phyloP scores from a whole-genome alignment of 2,113 vertebrate species.

The Bubo scandiacus region DNA sequence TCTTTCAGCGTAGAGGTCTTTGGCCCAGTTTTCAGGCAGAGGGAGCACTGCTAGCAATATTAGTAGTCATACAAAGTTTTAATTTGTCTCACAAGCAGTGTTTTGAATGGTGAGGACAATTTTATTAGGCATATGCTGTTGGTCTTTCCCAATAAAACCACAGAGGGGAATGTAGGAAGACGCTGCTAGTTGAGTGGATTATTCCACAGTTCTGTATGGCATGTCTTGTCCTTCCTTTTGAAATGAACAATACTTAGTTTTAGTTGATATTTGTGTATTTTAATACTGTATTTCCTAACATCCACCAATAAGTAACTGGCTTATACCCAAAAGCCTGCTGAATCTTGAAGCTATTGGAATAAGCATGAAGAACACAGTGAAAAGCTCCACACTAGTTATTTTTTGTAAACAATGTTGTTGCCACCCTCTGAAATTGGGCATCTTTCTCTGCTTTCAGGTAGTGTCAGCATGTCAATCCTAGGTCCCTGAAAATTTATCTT shows the following conservation, averaged over 20 bases:
- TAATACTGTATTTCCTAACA: background rate
- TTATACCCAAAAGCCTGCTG: background rate
- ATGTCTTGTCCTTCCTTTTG: background rate
- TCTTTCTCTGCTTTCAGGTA: background rate
- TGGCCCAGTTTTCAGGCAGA: background rate
- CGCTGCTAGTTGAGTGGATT: background rate
- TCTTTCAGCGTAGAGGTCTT: background rate
- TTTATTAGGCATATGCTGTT: background rate
- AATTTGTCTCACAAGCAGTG: background rate
- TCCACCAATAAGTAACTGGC: background rate
- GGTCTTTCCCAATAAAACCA: background rate
- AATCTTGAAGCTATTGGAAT: background rate
- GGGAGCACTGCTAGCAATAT: background rate
- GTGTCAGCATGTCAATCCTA: background rate
- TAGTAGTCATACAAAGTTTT: background rate
- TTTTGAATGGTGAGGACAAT: background rate
- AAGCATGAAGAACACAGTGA: background rate
- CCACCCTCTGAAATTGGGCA: background rate
- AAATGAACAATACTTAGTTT: background rate
- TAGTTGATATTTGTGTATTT: background rate
- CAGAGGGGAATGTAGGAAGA: background rate
- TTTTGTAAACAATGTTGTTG: background rate
- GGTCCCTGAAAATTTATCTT: background rate
- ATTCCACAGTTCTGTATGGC: background rate
- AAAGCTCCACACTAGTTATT: background rate